Evolutionary conservation across 1,140 invertebrate genomes (phyloP).

Genomic region (Apis laboriosa): DNA sequence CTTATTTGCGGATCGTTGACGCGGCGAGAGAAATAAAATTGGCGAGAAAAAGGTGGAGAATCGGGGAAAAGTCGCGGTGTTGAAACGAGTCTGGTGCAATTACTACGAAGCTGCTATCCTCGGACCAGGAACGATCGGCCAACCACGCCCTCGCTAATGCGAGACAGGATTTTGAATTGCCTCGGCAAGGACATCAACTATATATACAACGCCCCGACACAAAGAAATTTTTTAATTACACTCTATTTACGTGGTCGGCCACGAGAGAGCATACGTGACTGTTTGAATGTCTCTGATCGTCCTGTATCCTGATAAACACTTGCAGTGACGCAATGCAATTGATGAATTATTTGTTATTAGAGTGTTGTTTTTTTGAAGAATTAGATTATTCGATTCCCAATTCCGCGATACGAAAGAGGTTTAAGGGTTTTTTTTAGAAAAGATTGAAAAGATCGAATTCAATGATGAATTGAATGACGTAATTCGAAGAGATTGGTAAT

Average conservation of each 20-base stretch:
- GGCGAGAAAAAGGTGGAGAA: constrained; percentile 10
- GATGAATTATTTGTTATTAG: background rate
- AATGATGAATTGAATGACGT: too few species aligned
- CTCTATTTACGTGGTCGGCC: constrained; percentile 59
- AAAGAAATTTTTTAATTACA: constrained; percentile 70
- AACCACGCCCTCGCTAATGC: constrained; percentile 76
- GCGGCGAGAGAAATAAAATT: background rate
- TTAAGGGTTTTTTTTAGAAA: too few species aligned
- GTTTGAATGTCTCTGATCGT: background rate
- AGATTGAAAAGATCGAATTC: too few species aligned
- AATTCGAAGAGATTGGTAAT: too few species aligned
- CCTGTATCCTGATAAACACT: constrained; percentile 31
- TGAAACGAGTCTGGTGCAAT: constrained; percentile 64
- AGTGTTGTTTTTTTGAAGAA: too few species aligned
- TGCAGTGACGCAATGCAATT: background rate
- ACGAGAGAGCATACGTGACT: constrained; percentile 7
- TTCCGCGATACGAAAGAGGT: too few species aligned
- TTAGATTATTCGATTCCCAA: too few species aligned
- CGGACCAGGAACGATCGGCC: constrained; percentile 68
- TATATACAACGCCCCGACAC: constrained; percentile 59
- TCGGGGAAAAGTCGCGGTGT: constrained; percentile 52
- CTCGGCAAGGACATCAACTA: constrained; percentile 74
- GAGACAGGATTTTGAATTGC: constrained; percentile 73
- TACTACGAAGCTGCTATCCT: constrained; percentile 67
- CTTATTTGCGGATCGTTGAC: too few species aligned